A percentile compares a stretch with the other conserved stretches of the same genome.
Evolutionary conservation across 2,113 vertebrate genomes (phyloP).

Genomic region (Laticauda colubrina): DNA sequence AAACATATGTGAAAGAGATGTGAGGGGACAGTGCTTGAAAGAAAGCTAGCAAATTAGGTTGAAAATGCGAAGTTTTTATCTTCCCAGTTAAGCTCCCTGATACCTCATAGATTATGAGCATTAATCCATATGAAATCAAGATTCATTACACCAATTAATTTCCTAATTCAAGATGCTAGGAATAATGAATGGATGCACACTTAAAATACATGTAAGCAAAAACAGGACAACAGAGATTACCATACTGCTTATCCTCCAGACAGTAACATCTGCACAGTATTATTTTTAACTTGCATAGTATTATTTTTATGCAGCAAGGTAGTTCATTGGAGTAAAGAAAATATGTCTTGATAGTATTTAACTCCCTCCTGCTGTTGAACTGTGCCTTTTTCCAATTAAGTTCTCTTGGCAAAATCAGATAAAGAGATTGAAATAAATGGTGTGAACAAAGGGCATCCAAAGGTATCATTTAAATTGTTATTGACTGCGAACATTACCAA

Average conservation of each 20-base stretch:
- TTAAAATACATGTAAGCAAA: constrained; percentile 39
- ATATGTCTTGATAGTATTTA: constrained; percentile 65
- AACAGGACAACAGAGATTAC: constrained; percentile 55
- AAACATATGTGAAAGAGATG: not conserved
- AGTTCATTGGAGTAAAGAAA: constrained; percentile 68
- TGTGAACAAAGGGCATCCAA: constrained; percentile 59
- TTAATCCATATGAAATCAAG: constrained; percentile 72
- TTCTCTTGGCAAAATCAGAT: constrained; percentile 66
- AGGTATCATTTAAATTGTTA: constrained; percentile 64
- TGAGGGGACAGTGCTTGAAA: not conserved
- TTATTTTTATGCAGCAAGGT: constrained; percentile 60
- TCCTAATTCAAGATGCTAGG: constrained; percentile 60
- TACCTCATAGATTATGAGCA: constrained; percentile 66
- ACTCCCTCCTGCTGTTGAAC: constrained; percentile 63
- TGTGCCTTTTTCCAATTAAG: constrained; percentile 64
- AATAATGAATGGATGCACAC: constrained; percentile 48
- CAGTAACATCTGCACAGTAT: constrained; percentile 62
- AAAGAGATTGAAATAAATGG: constrained; percentile 62
- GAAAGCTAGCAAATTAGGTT: not conserved
- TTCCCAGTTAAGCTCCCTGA: constrained; percentile 56
- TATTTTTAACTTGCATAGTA: constrained; percentile 63
- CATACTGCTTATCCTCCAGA: constrained; percentile 61
- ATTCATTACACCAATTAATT: constrained; percentile 69
- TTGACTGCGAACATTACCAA: constrained; percentile 51
- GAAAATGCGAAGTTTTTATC: constrained; percentile 26